A percentile compares a stretch with the other conserved stretches of the same genome.
These are phyloP conservation scores for Manduca sexta DNA, from an alignment of 1,140 invertebrate genomes.

Conservation along the genomic window DNA sequence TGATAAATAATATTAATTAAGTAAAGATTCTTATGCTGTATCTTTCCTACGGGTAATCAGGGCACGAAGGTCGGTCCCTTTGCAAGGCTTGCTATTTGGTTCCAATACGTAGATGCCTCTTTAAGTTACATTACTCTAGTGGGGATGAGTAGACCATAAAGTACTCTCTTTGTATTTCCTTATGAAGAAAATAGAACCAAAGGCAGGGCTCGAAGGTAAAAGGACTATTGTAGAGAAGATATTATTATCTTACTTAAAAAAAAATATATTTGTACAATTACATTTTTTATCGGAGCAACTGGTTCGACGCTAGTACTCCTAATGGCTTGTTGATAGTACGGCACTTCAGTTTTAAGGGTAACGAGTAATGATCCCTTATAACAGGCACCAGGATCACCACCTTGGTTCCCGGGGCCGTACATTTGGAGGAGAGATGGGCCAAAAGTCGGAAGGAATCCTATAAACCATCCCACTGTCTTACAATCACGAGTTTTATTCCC, in stretches of 20 bases:
- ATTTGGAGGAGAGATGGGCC: constrained; percentile 44
- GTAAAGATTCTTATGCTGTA: too few relatives aligned
- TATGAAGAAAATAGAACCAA: too few relatives aligned
- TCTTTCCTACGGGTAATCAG: too few relatives aligned
- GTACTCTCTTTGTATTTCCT: too few relatives aligned
- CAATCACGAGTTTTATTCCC: too few relatives aligned
- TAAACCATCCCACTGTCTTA: background rate
- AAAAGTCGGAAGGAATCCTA: constrained; percentile 38
- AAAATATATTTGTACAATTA: constrained; percentile 8
- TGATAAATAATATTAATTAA: too few relatives aligned
- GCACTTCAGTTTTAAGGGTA: constrained; percentile 34
- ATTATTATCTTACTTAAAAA: background rate
- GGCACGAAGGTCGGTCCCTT: too few relatives aligned
- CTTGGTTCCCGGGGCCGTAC: constrained; percentile 20
- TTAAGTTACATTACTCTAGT: too few relatives aligned
- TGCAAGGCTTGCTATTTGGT: too few relatives aligned
- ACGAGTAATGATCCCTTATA: constrained; percentile 34
- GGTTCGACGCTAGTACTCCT: constrained; percentile 36
- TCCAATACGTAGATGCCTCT: too few relatives aligned
- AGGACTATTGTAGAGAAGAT: background rate
- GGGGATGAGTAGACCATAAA: too few relatives aligned
- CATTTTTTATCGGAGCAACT: constrained; percentile 22
- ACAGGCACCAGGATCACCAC: constrained; percentile 25
- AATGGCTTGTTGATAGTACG: constrained; percentile 31
- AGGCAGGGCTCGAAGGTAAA: too few relatives aligned